phyloP scores from a whole-genome alignment of 2,113 vertebrate species.

The Xenopus laevis region DNA sequence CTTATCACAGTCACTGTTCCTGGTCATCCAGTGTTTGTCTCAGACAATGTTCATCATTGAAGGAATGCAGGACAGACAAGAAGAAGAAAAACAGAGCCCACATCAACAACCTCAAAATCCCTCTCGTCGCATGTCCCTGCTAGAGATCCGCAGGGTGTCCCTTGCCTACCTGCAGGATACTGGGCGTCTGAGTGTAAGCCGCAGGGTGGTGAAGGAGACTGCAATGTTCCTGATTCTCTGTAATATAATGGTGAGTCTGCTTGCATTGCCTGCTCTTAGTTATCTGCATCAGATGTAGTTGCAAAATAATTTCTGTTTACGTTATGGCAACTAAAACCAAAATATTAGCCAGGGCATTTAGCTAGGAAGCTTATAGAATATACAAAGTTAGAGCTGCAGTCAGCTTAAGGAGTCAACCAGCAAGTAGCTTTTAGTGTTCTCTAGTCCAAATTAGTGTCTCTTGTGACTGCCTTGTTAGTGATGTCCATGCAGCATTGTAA shows the following conservation, averaged over 20 bases:
- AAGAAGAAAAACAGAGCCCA: slow-evolving; percentile 39
- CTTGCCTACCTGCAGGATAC: slow-evolving; percentile 59
- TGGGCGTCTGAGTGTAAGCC: slow-evolving; percentile 64
- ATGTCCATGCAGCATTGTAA: neutral
- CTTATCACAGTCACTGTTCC: slow-evolving; percentile 74
- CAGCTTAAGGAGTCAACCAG: no score
- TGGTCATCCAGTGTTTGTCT: slow-evolving; percentile 76
- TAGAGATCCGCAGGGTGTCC: slow-evolving; percentile 54
- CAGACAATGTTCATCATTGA: slow-evolving; percentile 90
- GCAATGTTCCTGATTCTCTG: slow-evolving; percentile 79
- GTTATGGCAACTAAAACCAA: no score
- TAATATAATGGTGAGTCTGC: slow-evolving; percentile 79
- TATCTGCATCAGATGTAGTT: no score
- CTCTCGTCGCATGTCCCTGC: slow-evolving; percentile 5
- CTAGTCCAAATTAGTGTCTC: no score
- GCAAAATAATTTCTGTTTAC: no score
- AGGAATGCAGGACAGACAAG: slow-evolving; percentile 68
- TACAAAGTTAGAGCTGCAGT: no score
- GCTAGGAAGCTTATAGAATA: no score
- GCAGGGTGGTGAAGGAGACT: slow-evolving; percentile 73
- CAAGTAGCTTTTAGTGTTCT: no score
- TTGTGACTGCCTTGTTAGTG: no score
- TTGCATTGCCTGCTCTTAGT: neutral
- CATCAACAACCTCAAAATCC: neutral
- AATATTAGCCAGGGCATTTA: no score